A percentile compares a stretch with the other conserved stretches of the same genome.
Conservation (phyloP, 2,797 vertebrate species). For the Pseudochirops cupreus region DNA sequence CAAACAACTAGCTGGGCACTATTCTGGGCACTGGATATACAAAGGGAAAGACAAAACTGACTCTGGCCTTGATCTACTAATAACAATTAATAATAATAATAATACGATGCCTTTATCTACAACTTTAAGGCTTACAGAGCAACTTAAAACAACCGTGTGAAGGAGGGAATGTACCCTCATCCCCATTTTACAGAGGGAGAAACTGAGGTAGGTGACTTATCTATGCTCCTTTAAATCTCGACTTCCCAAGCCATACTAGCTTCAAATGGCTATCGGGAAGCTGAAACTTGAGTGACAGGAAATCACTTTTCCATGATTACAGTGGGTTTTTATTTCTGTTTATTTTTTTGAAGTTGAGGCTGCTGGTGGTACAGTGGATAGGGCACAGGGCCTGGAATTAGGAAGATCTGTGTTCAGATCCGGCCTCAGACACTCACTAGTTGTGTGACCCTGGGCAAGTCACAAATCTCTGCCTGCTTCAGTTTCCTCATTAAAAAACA, state of each 20-base stretch:
- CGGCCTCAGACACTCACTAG: neutral
- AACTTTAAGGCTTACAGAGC: neutral
- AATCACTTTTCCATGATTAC: neutral
- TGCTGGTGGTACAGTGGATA: neutral
- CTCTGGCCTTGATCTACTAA: neutral
- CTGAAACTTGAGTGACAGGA: neutral
- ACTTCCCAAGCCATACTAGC: neutral
- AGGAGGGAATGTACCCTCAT: neutral
- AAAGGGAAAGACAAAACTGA: neutral
- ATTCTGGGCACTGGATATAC: neutral
- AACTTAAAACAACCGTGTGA: neutral
- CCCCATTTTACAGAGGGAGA: neutral
- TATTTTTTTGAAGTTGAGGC: neutral
- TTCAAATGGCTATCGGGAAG: neutral
- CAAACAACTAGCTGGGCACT: neutral
- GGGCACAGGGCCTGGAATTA: neutral
- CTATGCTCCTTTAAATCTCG: neutral
- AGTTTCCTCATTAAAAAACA: neutral
- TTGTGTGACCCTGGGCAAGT: neutral
- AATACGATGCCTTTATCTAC: neutral
- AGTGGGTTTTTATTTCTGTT: neutral
- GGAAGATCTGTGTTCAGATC: neutral
- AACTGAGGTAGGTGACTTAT: neutral
- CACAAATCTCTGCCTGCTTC: neutral
- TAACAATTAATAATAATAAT: neutral